Base-by-base conservation (phyloP, 1,140 invertebrate species). In the Bombus breviceps region DNA sequence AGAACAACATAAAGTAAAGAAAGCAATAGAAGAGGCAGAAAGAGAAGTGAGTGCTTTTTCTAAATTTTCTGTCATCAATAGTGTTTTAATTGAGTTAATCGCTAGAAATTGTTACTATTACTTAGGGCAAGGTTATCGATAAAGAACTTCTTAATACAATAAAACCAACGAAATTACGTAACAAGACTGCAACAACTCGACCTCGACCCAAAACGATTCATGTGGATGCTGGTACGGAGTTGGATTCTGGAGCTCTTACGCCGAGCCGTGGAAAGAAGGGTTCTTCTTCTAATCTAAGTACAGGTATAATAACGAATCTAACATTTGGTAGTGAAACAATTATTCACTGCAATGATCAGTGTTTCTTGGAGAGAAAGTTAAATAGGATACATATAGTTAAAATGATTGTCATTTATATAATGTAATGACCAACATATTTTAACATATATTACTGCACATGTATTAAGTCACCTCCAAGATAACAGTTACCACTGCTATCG, bases 1-100 rank as follows among this genome's bases (percentile, higher is more conserved):
- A 88, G 98, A 99, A 93, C 97, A 99, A 93, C 98, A 99, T 95
- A 98, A 98, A 95, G 96, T 99, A 89, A 98, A 99, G 92, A 99
- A 99, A 95, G 97, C 98, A 68, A 97, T 98, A 80, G 98, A 99
- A 94, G 98, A 99, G 96, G 98, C 98, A 68, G 98, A 99, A 93
- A 96, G 98, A 95, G 98, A 98, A 96, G 98, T 98, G 93, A 86
- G 88, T 72, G 39, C 34, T 62, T 72, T 79, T 86, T 83, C 28
- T 59, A 75, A 87, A 6, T 77, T 77, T 64, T 41, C 37, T 41
- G 28, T 69, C 10, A 8, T 37, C 1, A 39, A 34, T 59, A 22
- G 22, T n/a, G n/a, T 62, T 41, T 75, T 72, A 62, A 76, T 74
- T 81, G 41, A 75, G 53, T 75, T 59, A 68, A 43, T 73, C 9